Conservation (phyloP, 1,140 invertebrate species). For the Formica exsecta region DNA sequence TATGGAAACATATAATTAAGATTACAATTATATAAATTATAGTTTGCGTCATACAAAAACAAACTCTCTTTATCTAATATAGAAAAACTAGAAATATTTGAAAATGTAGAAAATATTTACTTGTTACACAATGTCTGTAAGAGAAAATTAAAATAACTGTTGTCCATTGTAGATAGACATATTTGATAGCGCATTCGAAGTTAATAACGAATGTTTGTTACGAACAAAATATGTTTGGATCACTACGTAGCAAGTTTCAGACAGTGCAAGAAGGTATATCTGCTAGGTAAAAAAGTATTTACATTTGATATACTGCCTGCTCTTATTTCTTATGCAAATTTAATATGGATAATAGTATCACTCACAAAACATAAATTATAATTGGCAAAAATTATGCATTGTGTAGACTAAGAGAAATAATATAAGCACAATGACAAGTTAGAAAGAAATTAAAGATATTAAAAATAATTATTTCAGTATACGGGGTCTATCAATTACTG, state of each 20-base stretch:
- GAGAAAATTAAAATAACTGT: background rate
- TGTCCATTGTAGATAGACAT: background rate
- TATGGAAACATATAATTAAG: background rate
- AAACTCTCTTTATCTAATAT: background rate
- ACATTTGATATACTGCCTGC: background rate
- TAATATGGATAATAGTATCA: background rate
- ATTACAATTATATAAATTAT: background rate
- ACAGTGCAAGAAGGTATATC: constrained; percentile 87
- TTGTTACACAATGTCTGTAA: background rate
- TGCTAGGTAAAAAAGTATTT: constrained; percentile 82
- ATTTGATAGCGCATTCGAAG: background rate
- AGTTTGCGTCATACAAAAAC: background rate
- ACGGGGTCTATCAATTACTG: constrained; percentile 79
- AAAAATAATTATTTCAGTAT: constrained; percentile 78
- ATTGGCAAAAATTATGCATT: background rate
- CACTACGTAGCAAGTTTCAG: constrained; percentile 85
- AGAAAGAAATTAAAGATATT: no score
- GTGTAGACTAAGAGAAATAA: background rate
- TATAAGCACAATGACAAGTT: no score
- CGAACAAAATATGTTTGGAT: constrained; percentile 84
- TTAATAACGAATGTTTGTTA: constrained; percentile 8
- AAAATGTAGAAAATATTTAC: background rate
- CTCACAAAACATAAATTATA: background rate
- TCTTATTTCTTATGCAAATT: background rate
- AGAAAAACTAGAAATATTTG: background rate